Conservation (phyloP, 2,888 invertebrate species). For the Apoderus coryli region DNA sequence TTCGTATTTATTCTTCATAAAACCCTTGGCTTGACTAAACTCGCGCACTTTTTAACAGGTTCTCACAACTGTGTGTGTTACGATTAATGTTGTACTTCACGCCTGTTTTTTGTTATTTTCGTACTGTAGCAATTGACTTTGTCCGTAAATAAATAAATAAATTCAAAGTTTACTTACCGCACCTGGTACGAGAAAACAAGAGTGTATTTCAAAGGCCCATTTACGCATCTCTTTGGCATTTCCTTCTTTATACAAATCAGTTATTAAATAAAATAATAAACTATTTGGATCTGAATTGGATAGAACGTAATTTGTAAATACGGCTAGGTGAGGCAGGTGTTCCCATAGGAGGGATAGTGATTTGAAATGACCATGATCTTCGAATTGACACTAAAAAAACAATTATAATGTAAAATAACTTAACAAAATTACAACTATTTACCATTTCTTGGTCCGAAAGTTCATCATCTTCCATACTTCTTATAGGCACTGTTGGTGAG, state of each 20-base stretch:
- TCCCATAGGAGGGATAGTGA: constrained; percentile 67
- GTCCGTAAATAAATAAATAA: neutral
- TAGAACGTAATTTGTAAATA: constrained; percentile 83
- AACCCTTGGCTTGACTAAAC: too few relatives aligned
- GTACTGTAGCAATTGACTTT: too few relatives aligned
- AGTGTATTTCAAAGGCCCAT: constrained; percentile 99
- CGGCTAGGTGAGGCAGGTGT: constrained; percentile 82
- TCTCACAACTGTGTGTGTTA: neutral
- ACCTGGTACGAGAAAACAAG: constrained; percentile 83
- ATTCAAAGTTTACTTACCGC: constrained; percentile 46
- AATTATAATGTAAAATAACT: constrained; percentile 9
- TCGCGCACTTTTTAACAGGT: too few relatives aligned
- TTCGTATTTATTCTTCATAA: too few relatives aligned
- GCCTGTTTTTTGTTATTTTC: too few relatives aligned
- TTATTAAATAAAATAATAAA: constrained; percentile 70
- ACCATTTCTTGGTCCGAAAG: constrained; percentile 75
- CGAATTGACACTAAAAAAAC: constrained; percentile 50
- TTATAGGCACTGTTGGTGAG: constrained; percentile 60
- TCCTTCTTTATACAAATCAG: constrained; percentile 78
- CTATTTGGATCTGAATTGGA: constrained; percentile 62
- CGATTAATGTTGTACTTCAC: neutral
- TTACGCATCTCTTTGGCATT: constrained; percentile 82
- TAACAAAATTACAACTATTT: too few relatives aligned
- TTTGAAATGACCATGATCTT: constrained; percentile 82
- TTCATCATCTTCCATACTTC: constrained; percentile 94